phyloP scores from a whole-genome alignment of 2,797 vertebrate species.

The Trichosurus vulpecula region DNA sequence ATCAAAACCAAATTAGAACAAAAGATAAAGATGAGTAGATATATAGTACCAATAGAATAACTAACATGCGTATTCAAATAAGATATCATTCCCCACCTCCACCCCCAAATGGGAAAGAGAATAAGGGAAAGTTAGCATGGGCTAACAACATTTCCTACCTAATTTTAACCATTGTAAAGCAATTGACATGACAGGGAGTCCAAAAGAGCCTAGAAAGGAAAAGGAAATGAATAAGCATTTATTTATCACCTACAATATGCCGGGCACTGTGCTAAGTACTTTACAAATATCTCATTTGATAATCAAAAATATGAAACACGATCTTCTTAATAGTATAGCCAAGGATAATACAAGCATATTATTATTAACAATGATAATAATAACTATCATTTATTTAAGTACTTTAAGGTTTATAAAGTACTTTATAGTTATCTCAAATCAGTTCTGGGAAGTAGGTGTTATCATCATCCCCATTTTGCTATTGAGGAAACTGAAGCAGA shows the following conservation, averaged over 20 bases:
- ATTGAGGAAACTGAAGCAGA: background rate
- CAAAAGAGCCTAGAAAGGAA: background rate
- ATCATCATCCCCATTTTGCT: background rate
- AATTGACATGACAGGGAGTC: background rate
- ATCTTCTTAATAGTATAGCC: background rate
- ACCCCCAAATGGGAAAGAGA: background rate
- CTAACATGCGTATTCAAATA: background rate
- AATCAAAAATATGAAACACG: background rate
- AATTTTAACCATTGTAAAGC: background rate
- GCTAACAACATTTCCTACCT: background rate
- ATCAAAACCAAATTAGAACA: background rate
- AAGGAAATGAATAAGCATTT: background rate
- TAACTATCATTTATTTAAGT: background rate
- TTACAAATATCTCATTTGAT: background rate
- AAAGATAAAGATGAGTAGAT: background rate
- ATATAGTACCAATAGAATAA: background rate
- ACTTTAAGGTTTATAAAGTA: background rate
- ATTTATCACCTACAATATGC: background rate
- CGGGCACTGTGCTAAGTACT: background rate
- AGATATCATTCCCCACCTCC: background rate
- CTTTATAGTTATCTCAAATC: background rate
- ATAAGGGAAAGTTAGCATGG: background rate
- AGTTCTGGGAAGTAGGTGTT: background rate
- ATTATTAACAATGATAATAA: background rate
- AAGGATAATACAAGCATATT: background rate